A percentile compares a stretch with the other conserved stretches of the same genome.
phyloP scores from a whole-genome alignment of 1,140 invertebrate species.

The Wiebesia pumilae region DNA sequence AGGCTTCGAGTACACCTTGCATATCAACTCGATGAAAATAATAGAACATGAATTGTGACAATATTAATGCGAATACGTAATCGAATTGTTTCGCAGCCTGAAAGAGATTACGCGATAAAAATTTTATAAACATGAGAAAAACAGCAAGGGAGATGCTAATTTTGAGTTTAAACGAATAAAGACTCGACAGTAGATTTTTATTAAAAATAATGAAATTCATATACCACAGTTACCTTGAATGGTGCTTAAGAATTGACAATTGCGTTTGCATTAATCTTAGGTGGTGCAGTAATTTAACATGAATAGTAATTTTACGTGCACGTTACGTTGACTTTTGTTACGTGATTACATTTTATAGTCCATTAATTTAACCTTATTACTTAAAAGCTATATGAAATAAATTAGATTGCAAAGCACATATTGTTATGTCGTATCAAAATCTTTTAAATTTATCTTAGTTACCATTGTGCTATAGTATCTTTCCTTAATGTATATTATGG shows the following conservation, averaged over 20 bases:
- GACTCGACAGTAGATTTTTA: not conserved
- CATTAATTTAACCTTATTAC: not conserved
- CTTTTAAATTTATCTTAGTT: not conserved
- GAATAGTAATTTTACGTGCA: not conserved
- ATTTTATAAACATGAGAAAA: constrained; percentile 13
- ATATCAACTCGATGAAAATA: too few relatives aligned
- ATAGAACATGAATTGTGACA: not conserved
- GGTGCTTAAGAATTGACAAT: not conserved
- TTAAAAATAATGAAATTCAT: not conserved
- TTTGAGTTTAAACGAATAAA: not conserved
- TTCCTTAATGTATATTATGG: not conserved
- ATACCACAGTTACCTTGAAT: not conserved
- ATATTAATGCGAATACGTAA: not conserved
- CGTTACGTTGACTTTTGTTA: not conserved
- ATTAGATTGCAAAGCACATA: not conserved
- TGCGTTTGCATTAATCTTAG: not conserved
- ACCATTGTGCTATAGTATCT: not conserved
- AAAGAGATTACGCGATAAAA: not conserved
- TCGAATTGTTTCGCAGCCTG: not conserved
- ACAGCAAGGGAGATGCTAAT: not conserved
- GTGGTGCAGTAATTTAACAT: not conserved
- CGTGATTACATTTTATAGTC: not conserved
- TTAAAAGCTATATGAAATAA: not conserved
- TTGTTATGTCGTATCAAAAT: not conserved
- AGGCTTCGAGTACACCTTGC: not conserved